Evolutionary conservation across 2,113 vertebrate genomes (phyloP).

Genomic region (Cairina moschata): DNA sequence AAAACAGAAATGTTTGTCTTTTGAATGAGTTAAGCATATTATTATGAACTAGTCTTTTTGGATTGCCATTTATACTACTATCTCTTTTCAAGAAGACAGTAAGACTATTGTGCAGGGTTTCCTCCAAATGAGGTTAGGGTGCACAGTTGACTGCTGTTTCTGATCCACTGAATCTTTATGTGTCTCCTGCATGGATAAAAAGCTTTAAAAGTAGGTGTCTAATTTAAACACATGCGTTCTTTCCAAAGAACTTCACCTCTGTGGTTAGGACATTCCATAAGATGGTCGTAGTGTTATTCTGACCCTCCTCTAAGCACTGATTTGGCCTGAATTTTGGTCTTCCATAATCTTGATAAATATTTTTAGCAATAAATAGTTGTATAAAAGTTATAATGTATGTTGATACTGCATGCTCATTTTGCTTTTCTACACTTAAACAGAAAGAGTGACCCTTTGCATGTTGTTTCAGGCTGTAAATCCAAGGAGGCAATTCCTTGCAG

Average conservation of each 20-base stretch:
- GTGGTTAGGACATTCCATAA: neutral
- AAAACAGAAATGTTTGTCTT: neutral
- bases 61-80: neutral
- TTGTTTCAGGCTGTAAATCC: neutral
- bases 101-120: neutral
- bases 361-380: neutral
- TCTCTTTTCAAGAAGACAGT: neutral
- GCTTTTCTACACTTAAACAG: neutral
- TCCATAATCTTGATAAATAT: neutral
- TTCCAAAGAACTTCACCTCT: neutral
- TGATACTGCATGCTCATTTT: neutral
- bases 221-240: neutral
- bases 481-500: neutral
- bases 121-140: neutral
- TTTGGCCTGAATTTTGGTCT: neutral
- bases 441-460: neutral
- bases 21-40: neutral
- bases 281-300: neutral
- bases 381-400: accelerated
- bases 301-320: neutral
- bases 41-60: neutral
- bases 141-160: neutral
- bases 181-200: neutral
- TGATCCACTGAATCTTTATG: neutral
- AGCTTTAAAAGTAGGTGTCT: neutral